Percentiles rank a stretch among this genome's conserved stretches.
phyloP scores from a whole-genome alignment of 2,113 vertebrate species.

The Calypte anna region DNA sequence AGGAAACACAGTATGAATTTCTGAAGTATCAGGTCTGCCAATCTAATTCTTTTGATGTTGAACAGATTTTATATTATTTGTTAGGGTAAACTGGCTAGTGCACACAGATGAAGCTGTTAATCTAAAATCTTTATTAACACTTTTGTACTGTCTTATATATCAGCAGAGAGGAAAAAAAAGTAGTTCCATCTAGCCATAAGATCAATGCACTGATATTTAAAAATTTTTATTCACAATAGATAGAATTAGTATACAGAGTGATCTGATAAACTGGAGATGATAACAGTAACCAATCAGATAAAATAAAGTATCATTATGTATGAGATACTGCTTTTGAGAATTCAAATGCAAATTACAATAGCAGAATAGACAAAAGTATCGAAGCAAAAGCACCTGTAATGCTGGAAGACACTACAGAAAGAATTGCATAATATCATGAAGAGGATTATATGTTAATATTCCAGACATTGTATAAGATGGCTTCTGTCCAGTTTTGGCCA shows the following conservation, averaged over 20 bases:
- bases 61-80: neutral
- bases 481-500: neutral
- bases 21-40: neutral
- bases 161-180: neutral
- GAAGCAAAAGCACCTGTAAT: neutral
- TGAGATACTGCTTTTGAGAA: neutral
- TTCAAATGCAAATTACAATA: neutral
- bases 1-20: neutral
- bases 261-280: neutral
- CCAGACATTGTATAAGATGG: neutral
- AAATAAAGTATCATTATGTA: neutral
- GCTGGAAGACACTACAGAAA: neutral
- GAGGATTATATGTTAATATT: neutral
- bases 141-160: neutral
- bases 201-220: neutral
- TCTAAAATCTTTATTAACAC: neutral
- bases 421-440: neutral
- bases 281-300: neutral
- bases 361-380: neutral
- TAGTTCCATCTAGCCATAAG: neutral
- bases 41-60: neutral
- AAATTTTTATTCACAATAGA: neutral
- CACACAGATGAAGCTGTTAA: neutral
- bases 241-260: neutral
- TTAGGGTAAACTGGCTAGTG: neutral